Percentiles rank a stretch among this genome's conserved stretches.
Evolutionary conservation across 1,140 invertebrate species (phyloP).

Genomic region (Camponotus pennsylvanicus): DNA sequence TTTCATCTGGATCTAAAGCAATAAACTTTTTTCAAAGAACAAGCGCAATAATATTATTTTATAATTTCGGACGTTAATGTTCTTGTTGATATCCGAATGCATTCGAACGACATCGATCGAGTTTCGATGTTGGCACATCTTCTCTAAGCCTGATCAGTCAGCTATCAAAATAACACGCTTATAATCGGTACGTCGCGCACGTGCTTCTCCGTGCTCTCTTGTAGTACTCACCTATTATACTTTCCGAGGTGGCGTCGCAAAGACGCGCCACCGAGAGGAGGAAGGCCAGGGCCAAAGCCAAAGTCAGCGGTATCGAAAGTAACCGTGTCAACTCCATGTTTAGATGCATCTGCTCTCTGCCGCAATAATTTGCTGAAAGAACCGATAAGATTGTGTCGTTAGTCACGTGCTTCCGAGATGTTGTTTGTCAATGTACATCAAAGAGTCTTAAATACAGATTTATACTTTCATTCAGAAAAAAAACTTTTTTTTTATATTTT

Average conservation of each 20-base stretch:
- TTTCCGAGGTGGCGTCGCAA: slow-evolving; percentile 77
- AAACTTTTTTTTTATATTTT: no score
- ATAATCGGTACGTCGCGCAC: slow-evolving; percentile 30
- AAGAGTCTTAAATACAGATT: slow-evolving; percentile 5
- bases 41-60: not conserved
- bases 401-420: not conserved
- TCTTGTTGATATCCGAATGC: not conserved
- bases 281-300: slow-evolving; percentile 71
- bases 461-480: not conserved
- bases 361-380: slow-evolving; percentile 60
- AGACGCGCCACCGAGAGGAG: slow-evolving; percentile 62
- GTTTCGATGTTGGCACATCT: slow-evolving; percentile 35
- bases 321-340: slow-evolving; percentile 61
- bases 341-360: slow-evolving; percentile 9
- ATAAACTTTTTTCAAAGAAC: not conserved
- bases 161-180: slow-evolving; percentile 51
- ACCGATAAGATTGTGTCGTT: slow-evolving; percentile 4
- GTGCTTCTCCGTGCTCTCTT: not conserved
- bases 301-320: slow-evolving; percentile 66
- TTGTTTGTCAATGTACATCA: not conserved
- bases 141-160: slow-evolving; percentile 21
- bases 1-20: not conserved
- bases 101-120: slow-evolving; percentile 19
- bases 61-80: not conserved
- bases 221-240: slow-evolving; percentile 80